Evolutionary conservation across 2,797 vertebrate species (phyloP), one percentile per base, ranked within the genome.

Genomic region (Hippoglossus hippoglossus): DNA sequence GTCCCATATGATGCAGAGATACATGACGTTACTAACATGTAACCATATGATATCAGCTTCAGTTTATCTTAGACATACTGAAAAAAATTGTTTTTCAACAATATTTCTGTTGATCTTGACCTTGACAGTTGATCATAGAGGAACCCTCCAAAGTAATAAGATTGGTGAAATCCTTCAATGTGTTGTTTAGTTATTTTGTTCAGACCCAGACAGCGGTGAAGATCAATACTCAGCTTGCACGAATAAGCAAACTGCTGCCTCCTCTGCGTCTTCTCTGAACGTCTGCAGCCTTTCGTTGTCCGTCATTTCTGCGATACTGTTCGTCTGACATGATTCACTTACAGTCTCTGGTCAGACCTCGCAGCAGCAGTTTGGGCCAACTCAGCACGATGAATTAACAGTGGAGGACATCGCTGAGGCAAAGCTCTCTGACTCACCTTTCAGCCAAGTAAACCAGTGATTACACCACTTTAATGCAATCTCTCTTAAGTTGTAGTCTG

Each of bases 281-380:
- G 1, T 67, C 31, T 39, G 36, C 36, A 39, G 36, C 12, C 12
- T 4, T 39, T 39, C 36, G 13, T 39, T 39, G 36, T 39, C 36
- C 3, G 4, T 39, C 11, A 39, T 39, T 12, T 39, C 36, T 39
- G 36, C 0, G 36, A 39, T 39, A 13, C 11, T 1, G 36, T 39
- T 39, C 12, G 26, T 53, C 22, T 73, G 51, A 63, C 6, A 36
- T n/a, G 12, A 28, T 73, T 79, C 46, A n/a, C 25, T 31, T 62
- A 12, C 11, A 19, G 7, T 21, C 28, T 63, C 36, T 18, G 25
- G 55, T 50, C 36, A 22, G 21, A 73, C 25, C 44, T 53, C 36
- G 50, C 36, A 64, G 66, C 4, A 59, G 44, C 6, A 28, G 13
- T 55, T 28, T 11, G 18, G 18, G n/a, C 44, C 21, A 41, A 36